Evolutionary conservation across 2,888 invertebrate species (phyloP).

Genomic region (Trypoxylon attenuatum): DNA sequence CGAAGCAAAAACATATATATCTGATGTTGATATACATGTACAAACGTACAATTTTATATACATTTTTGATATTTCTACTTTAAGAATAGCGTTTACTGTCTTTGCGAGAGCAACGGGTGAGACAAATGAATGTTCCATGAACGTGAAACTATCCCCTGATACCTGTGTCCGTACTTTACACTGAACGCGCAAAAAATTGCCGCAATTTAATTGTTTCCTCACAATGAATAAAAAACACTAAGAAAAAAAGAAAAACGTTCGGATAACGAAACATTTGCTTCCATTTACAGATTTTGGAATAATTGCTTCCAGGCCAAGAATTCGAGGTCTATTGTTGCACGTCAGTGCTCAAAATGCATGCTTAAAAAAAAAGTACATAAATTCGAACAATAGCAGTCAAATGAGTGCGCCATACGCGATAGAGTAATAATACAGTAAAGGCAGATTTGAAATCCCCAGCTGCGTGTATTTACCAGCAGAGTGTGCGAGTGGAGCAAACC

Average conservation of each 20-base stretch:
- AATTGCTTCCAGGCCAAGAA: no score
- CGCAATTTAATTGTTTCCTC: background rate
- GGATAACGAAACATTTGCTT: no score
- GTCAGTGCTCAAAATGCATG: background rate
- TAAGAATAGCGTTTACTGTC: conserved; percentile 12
- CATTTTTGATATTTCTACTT: conserved; percentile 29
- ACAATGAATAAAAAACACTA: background rate
- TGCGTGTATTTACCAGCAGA: background rate
- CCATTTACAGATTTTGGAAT: no score
- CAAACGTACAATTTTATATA: conserved; percentile 29
- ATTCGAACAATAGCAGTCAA: background rate
- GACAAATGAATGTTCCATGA: background rate
- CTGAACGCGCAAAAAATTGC: background rate
- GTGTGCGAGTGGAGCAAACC: background rate
- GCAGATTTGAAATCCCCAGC: background rate
- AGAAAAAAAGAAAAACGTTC: background rate
- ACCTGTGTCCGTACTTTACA: background rate
- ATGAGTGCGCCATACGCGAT: background rate
- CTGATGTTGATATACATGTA: conserved; percentile 26
- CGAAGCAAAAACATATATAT: conserved; percentile 2
- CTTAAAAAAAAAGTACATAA: background rate
- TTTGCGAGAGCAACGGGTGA: conserved; percentile 8
- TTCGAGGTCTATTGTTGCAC: no score
- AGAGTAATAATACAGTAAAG: background rate
- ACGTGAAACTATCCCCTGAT: background rate